phyloP scores from a whole-genome alignment of 2,113 vertebrate genomes.

The Aptenodytes patagonicus region DNA sequence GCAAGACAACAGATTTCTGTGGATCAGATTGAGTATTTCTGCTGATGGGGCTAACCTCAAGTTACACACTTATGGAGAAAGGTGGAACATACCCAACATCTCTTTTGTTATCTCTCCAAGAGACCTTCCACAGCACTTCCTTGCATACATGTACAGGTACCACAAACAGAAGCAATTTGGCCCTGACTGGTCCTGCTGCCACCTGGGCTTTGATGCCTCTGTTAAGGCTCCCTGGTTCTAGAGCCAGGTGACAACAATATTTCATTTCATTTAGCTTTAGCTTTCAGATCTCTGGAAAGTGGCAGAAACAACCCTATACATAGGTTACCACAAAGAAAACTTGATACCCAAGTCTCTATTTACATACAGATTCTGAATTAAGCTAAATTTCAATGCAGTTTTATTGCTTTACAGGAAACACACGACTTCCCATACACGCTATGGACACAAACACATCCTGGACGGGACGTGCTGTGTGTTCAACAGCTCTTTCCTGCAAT shows the following conservation, averaged over 20 bases:
- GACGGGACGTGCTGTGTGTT: accelerated
- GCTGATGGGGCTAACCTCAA: neutral
- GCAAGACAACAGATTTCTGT: neutral
- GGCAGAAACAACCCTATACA: neutral
- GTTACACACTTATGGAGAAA: neutral
- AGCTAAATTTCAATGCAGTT: neutral
- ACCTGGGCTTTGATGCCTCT: neutral
- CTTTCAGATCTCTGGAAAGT: neutral
- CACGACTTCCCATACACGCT: neutral
- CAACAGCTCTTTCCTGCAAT: neutral
- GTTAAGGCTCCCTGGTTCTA: neutral
- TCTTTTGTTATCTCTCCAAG: neutral
- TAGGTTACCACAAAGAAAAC: neutral
- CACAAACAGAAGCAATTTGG: neutral
- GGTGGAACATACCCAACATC: neutral
- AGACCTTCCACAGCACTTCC: neutral
- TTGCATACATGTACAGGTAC: neutral
- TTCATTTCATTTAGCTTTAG: neutral
- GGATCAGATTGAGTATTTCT: neutral
- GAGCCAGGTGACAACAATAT: neutral
- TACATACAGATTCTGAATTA: neutral
- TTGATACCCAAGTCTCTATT: neutral
- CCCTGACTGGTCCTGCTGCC: neutral
- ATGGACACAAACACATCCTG: neutral
- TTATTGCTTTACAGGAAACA: neutral